A percentile compares a stretch with the other conserved stretches of the same genome.
These are phyloP conservation scores for Liasis olivaceus DNA, from an alignment of 2,797 vertebrate species.

Conservation along the genomic window DNA sequence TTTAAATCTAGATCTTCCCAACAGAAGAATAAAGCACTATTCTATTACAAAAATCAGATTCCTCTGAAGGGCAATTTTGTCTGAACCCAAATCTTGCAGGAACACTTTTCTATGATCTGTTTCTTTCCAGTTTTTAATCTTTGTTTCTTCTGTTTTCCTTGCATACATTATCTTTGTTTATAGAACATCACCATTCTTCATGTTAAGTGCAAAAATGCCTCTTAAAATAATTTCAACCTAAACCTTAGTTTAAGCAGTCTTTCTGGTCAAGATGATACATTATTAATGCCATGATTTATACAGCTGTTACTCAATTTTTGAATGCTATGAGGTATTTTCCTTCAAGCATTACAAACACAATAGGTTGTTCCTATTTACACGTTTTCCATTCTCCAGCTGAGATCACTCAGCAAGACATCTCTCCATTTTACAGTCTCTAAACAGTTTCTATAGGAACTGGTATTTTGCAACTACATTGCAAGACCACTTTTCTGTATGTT, in stretches of 20 bases:
- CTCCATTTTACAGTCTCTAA: not conserved
- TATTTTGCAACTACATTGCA: not conserved
- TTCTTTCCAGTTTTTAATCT: not conserved
- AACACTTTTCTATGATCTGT: conserved; percentile 6
- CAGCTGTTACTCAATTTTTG: not conserved
- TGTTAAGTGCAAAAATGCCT: not conserved
- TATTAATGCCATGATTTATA: not conserved
- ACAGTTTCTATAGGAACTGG: not conserved
- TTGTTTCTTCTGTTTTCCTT: not conserved
- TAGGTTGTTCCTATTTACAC: not conserved
- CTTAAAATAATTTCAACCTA: not conserved
- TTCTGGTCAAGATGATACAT: not conserved
- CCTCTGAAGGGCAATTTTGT: conserved; percentile 25
- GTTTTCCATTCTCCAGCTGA: not conserved
- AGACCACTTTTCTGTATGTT: not conserved
- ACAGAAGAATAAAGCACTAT: conserved; percentile 17
- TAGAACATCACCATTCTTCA: not conserved
- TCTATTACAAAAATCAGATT: not conserved
- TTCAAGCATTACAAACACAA: not conserved
- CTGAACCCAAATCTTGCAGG: not conserved
- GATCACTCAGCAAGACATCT: not conserved
- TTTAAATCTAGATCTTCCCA: conserved; percentile 1
- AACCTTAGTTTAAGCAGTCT: not conserved
- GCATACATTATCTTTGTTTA: not conserved
- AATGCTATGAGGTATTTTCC: not conserved